Base-by-base conservation (phyloP, 1,140 invertebrate species). In the Cydia strobilella region DNA sequence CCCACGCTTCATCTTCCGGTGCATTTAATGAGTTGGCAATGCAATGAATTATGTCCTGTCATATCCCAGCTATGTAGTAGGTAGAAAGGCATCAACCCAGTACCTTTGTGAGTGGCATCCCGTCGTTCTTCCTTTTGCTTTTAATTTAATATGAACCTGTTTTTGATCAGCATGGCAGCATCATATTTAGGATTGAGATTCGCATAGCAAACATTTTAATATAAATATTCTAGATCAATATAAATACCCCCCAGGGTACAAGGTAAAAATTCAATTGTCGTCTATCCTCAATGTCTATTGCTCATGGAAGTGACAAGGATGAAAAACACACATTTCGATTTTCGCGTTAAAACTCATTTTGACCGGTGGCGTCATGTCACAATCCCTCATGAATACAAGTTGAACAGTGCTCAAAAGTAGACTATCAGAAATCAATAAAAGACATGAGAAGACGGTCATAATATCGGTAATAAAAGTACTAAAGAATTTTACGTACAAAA, bases 391-490 rank as follows among this genome's bases (percentile, higher is more conserved):
- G 18, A 59, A 59, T 23, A 59, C 54, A 18, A 23, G 15, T 20
- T 2, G 20, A 23, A 59, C 54, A 59, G 54, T 4, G 1, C 54
- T 59, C 20, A 2, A 59, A 18, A 18, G n/a, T 9, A 23, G 18
- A 59, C 54, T 23, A 59, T 23, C 54, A 12, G 15, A n/a, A 13
- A 5, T n/a, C 20, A 59, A 23, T 51, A 59, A 59, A 59, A 20
- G 20, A 23, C 20, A 59, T 59, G 54, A 59, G 20, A 59, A 59
- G 20, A 59, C 54, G 20, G 20, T 23, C 54, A 59, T 59, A 59
- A 59, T 59, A 59, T 59, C 20, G 20, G 54, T 20, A 12, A 59
- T 59, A 59, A 59, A 59, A 59, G 54, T 59, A 59, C 54, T 59
- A 59, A 59, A 23, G 54, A n/a, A 59, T 23, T 59, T 51, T 9